Conservation (phyloP, 1,140 invertebrate species). For the Tachypleus tridentatus region DNA sequence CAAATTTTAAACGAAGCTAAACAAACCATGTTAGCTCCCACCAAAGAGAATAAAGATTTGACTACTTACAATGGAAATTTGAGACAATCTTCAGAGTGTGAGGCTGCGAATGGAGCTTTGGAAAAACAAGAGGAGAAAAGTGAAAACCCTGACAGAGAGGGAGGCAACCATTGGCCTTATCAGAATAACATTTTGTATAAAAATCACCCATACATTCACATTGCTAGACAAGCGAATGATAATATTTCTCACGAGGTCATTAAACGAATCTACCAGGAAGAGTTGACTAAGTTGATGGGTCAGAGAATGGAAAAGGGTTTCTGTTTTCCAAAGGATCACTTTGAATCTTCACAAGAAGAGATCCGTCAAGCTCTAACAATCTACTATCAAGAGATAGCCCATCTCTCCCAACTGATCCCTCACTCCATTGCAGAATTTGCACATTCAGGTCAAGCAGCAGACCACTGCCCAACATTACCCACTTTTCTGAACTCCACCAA, state of each 20-base stretch:
- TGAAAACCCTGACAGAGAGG: slow-evolving; percentile 89
- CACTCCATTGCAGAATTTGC: no score
- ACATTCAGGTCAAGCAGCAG: no score
- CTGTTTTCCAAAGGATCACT: slow-evolving; percentile 31
- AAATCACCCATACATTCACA: no score
- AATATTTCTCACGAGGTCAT: slow-evolving; percentile 96
- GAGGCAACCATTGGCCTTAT: slow-evolving; percentile 44
- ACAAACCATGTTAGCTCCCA: slow-evolving; percentile 34
- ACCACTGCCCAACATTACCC: no score
- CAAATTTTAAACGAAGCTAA: slow-evolving; percentile 83
- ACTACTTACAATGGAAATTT: background rate
- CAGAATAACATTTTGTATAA: no score
- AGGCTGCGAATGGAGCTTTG: slow-evolving; percentile 1
- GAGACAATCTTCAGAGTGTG: background rate
- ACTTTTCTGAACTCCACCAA: no score
- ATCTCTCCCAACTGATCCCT: slow-evolving; percentile 42
- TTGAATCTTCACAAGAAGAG: slow-evolving; percentile 65
- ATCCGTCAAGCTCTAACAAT: slow-evolving; percentile 77
- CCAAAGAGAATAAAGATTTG: slow-evolving; percentile 11
- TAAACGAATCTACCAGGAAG: slow-evolving; percentile 90
- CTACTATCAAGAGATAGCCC: slow-evolving; percentile 76
- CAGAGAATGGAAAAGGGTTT: slow-evolving; percentile 22
- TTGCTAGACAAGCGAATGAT: slow-evolving; percentile 45
- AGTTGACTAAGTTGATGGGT: slow-evolving; percentile 85
- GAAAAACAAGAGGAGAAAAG: slow-evolving; percentile 52